phyloP scores from a whole-genome alignment of 2,113 vertebrate species.

The Excalfactoria chinensis region DNA sequence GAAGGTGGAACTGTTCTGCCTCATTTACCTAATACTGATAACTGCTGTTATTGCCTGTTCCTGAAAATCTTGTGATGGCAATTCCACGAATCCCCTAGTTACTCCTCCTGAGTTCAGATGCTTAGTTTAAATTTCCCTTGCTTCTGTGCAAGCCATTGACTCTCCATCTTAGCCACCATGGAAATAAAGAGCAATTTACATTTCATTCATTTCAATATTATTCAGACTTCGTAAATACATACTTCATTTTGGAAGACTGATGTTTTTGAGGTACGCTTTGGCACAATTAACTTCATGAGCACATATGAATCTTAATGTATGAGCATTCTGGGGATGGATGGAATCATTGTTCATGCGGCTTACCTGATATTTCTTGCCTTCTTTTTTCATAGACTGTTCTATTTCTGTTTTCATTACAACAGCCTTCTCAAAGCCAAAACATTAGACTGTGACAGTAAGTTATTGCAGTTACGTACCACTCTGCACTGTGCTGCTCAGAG shows the following conservation, averaged over 20 bases:
- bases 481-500: neutral
- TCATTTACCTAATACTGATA: neutral
- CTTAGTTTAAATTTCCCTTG: neutral
- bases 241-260: neutral
- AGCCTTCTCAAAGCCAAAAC: neutral
- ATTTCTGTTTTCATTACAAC: too few species aligned
- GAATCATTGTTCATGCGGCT: neutral
- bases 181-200: neutral
- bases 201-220: neutral
- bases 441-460: neutral
- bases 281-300: neutral
- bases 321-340: neutral
- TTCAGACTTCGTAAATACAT: neutral
- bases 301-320: neutral
- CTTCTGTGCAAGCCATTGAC: neutral
- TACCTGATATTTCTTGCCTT: neutral
- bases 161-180: neutral
- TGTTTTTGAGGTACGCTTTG: neutral
- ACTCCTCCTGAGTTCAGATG: neutral
- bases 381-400: neutral
- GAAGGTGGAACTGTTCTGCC: neutral
- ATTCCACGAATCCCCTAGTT: neutral
- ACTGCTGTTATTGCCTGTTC: neutral
- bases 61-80: neutral
- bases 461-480: neutral